phyloP scores from a whole-genome alignment of 2,888 invertebrate species.

The Oligia strigilis region DNA sequence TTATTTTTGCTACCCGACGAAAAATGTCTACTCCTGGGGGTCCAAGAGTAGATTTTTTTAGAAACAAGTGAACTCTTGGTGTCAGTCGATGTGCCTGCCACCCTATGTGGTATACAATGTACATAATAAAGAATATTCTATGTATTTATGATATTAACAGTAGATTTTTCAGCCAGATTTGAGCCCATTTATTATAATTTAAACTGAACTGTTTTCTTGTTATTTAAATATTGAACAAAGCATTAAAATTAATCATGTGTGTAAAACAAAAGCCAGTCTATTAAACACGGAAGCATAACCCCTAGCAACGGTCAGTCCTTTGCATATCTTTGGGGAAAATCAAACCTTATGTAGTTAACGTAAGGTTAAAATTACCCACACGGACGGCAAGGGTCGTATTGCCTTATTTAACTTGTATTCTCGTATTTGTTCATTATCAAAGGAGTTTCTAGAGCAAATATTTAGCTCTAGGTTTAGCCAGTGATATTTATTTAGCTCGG shows the following conservation, averaged over 20 bases:
- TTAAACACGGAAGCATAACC: neutral
- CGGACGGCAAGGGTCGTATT: neutral
- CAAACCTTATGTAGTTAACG: neutral
- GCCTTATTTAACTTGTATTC: neutral
- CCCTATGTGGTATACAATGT: too few species aligned
- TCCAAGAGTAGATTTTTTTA: too few species aligned
- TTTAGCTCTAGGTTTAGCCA: neutral
- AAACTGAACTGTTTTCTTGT: neutral
- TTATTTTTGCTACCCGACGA: too few species aligned
- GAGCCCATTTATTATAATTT: neutral
- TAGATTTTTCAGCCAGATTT: too few species aligned
- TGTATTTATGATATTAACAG: too few species aligned
- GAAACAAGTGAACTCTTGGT: too few species aligned
- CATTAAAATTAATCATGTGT: neutral
- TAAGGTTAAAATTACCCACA: slow-evolving; percentile 8
- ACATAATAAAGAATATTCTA: too few species aligned
- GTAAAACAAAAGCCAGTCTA: too few species aligned
- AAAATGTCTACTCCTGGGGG: too few species aligned
- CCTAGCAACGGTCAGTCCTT: neutral
- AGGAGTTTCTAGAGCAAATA: slow-evolving; percentile 1
- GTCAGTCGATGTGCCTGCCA: too few species aligned
- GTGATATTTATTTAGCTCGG: neutral
- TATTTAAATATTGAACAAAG: slow-evolving; percentile 5
- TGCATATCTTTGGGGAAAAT: slow-evolving; percentile 21
- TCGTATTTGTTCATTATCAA: slow-evolving; percentile 16